A percentile compares a stretch with the other conserved stretches of the same genome.
Evolutionary conservation across 2,113 vertebrate genomes (phyloP).

Genomic region (Aphyosemion australe): DNA sequence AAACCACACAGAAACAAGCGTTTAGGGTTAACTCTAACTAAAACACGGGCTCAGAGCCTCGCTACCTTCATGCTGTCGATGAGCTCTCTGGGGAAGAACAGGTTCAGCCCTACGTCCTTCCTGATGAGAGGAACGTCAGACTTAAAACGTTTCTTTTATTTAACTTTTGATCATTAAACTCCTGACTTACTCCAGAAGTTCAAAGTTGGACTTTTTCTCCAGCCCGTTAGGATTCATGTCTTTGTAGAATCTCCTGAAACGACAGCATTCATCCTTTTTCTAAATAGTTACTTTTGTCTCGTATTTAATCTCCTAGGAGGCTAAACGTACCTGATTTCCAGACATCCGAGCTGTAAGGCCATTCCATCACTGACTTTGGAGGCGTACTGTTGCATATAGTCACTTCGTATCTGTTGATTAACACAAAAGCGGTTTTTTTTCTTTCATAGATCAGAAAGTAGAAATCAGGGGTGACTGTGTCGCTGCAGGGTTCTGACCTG

Average conservation of each 20-base stretch:
- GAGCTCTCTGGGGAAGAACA: slow-evolving; percentile 92
- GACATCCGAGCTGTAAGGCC: slow-evolving; percentile 92
- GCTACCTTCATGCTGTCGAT: slow-evolving; percentile 89
- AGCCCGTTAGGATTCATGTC: slow-evolving; percentile 92
- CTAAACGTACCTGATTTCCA: slow-evolving; percentile 87
- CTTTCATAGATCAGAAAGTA: not conserved
- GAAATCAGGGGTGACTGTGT: fast-evolving
- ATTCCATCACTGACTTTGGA: slow-evolving; percentile 93
- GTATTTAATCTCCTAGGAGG: not conserved
- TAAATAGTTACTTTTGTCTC: no score
- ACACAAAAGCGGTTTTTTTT: fast-evolving
- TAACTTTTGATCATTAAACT: not conserved
- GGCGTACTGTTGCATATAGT: slow-evolving; percentile 91
- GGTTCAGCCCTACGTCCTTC: slow-evolving; percentile 91
- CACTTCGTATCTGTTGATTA: slow-evolving; percentile 84
- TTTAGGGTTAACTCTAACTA: not conserved
- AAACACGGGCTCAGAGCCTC: no score
- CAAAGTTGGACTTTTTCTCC: slow-evolving; percentile 95
- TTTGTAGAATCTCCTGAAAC: slow-evolving; percentile 90
- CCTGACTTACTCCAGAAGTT: slow-evolving; percentile 89
- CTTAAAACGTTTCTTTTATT: not conserved
- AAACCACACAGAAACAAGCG: not conserved
- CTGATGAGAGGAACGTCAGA: slow-evolving; percentile 59
- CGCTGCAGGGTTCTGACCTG: slow-evolving; percentile 80
- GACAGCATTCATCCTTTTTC: not conserved